Percentiles rank a stretch among this genome's conserved stretches.
Evolutionary conservation across 2,797 vertebrate genomes (phyloP).

Genomic region (Sebastes trivittatus): DNA sequence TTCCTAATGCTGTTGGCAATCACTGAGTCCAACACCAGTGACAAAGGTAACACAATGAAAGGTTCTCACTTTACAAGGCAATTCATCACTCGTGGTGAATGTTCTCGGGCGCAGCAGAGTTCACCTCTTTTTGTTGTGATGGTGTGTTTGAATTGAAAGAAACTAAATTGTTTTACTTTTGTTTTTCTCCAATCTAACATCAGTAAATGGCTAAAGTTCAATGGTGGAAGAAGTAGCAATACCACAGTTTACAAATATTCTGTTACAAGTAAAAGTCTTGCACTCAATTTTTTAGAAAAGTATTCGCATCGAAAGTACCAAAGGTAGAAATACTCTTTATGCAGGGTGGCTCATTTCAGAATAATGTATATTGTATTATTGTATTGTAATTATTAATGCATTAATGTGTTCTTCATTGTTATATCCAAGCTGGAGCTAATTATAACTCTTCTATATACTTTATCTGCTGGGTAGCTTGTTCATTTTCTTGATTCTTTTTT

Average conservation of each 20-base stretch:
- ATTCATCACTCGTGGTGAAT: constrained; percentile 11
- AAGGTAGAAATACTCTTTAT: neutral
- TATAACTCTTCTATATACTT: neutral
- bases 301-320: neutral
- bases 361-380: neutral
- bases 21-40: neutral
- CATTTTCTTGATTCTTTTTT: rapidly evolving
- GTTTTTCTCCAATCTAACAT: neutral
- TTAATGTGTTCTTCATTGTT: neutral
- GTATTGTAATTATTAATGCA: neutral
- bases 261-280: neutral
- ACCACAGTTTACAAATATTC: neutral
- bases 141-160: neutral
- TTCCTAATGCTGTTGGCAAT: neutral
- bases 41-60: constrained; percentile 1
- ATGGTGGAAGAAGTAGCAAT: neutral
- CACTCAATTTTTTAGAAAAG: neutral
- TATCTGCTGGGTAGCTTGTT: neutral
- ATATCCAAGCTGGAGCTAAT: neutral
- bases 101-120: neutral
- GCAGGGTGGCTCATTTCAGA: neutral
- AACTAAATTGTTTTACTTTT: neutral
- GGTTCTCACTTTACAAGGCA: neutral
- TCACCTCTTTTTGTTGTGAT: neutral
- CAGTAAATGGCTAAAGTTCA: neutral